Evolutionary conservation across 2,797 vertebrate genomes (phyloP), one percentile per base, ranked within the genome.

Genomic region (Lacerta bilineata): DNA sequence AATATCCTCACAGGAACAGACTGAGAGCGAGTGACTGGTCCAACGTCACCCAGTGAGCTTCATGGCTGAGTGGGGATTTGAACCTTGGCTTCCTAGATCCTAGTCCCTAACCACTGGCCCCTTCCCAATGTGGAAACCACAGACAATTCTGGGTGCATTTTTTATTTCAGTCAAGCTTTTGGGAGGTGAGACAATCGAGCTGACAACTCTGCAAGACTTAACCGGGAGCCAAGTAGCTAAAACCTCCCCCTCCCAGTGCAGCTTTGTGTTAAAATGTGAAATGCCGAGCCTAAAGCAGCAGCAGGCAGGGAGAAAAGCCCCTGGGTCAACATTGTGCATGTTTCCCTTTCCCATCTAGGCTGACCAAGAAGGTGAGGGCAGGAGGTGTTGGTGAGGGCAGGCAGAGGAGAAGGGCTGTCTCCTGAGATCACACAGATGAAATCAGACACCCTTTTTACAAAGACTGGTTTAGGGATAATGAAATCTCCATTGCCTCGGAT

Each of bases 211-310:
- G 39, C 89, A 85, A 79, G 33, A 86, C 59, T 87, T 64, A 85
- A 71, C 41, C 84, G 74, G 82, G 72, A 81, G 81, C 46, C 0
- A 15, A 84, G 90, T 0, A 5, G 88, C 64, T 82, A 79, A 94
- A 91, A 77, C 89, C 90, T 83, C 3, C n/a, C 43, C n/a, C n/a
- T 69, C 3, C 80, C 17, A 17, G 11, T 3, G 5, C 9, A 72
- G 80, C 17, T 8, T 85, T 80, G 83, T 36, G 90, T 91, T 92
- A 86, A 50, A 90, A 55, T 81, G 66, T 85, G 85, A 93, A 91
- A 88, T 61, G 43, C 85, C 79, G 86, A 88, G 89, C 84, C 93
- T 85, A 91, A 18, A 86, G 77, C 86, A 90, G 89, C 76, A 89
- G 91, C 2, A 83, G 8, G 29, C 77, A 85, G 43, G 91, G 88